These are phyloP conservation scores for Linnaemya tessellans DNA, from an alignment of 2,888 invertebrate species.

Conservation along the genomic window DNA sequence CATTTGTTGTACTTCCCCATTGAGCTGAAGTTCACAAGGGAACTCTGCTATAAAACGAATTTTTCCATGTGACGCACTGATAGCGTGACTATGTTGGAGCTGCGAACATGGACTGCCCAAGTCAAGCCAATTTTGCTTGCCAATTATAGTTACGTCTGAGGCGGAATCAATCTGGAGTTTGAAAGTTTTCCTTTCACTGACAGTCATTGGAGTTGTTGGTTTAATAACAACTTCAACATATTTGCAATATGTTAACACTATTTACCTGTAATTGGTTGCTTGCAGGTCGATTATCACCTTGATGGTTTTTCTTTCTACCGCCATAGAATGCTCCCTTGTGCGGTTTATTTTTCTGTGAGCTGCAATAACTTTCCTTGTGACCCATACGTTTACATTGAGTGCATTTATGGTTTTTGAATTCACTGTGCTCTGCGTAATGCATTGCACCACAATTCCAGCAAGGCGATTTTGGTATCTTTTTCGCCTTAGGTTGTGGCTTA, in stretches of 20 bases:
- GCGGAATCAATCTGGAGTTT: conserved; percentile 18
- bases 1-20: conserved; percentile 10
- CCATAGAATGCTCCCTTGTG: neutral
- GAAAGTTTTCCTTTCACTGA: neutral
- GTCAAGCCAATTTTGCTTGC: neutral
- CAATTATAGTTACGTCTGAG: conserved; percentile 18
- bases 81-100: neutral
- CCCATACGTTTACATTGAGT: no score
- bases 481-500: no score
- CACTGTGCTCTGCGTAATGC: no score
- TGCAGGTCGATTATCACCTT: neutral
- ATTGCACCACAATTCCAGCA: no score
- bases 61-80: conserved; percentile 10
- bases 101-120: conserved; percentile 5
- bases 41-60: no score
- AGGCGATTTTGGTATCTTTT: no score
- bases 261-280: conserved; percentile 21
- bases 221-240: conserved; percentile 23
- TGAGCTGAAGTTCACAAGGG: conserved; percentile 15
- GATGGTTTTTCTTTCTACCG: neutral
- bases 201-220: neutral
- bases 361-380: neutral
- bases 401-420: no score
- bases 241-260: conserved; percentile 2
- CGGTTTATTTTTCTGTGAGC: neutral